A percentile compares a stretch with the other conserved stretches of the same genome.
Evolutionary conservation across 53 echinoderm and acorn worm species (phyloP).

Genomic region (Paracentrotus lividus): DNA sequence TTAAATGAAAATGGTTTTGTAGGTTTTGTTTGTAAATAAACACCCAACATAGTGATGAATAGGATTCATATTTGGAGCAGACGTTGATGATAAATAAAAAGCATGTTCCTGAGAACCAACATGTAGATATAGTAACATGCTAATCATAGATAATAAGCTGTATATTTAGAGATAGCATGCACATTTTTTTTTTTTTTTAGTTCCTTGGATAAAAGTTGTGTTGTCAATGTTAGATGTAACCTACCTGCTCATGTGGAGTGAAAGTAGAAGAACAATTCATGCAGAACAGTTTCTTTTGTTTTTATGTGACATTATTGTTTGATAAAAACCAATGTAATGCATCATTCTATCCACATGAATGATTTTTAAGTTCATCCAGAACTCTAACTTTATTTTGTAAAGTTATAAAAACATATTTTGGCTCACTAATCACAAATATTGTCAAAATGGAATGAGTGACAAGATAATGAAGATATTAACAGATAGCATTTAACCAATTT

Average conservation of each 20-base stretch:
- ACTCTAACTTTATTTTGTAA: background rate
- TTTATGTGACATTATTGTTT: background rate
- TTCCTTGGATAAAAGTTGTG: slow-evolving; percentile 4
- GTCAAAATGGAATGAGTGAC: background rate
- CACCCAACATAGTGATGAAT: background rate
- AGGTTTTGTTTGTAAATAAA: background rate
- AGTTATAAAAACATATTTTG: no score
- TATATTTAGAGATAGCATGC: slow-evolving; percentile 19
- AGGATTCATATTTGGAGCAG: background rate
- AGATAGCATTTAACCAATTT: no score
- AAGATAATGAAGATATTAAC: background rate
- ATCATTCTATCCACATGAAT: background rate
- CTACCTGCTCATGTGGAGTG: background rate
- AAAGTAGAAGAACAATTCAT: background rate
- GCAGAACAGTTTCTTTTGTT: background rate
- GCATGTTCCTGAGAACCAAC: background rate
- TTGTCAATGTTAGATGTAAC: slow-evolving; percentile 5
- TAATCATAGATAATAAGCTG: slow-evolving; percentile 12
- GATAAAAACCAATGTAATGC: background rate
- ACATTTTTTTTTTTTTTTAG: background rate
- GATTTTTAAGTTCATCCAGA: background rate
- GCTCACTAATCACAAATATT: background rate
- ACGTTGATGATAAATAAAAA: background rate
- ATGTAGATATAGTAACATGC: background rate
- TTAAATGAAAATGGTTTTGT: background rate